Percentiles rank a stretch among this genome's conserved stretches.
Conservation (phyloP, 2,113 vertebrate genomes). For the Thamnaconus septentrionalis region DNA sequence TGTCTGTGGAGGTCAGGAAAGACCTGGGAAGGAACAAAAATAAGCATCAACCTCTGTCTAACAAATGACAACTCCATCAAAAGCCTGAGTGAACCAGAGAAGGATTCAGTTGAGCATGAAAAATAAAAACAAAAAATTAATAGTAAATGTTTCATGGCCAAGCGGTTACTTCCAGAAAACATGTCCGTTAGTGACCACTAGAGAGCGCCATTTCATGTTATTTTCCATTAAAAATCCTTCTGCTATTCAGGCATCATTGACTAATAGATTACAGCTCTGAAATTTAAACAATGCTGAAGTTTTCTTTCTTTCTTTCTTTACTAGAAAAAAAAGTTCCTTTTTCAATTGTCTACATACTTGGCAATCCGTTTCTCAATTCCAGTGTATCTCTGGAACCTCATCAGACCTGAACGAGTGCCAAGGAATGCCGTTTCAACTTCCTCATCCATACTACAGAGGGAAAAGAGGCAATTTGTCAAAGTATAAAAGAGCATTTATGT, state of each 20-base stretch:
- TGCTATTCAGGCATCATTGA: too few relatives aligned
- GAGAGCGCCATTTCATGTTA: too few relatives aligned
- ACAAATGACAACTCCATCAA: not conserved
- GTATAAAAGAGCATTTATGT: too few relatives aligned
- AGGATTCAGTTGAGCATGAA: not conserved
- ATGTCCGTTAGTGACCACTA: slow-evolving; percentile 14
- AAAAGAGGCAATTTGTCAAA: not conserved
- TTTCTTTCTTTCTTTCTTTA: too few relatives aligned
- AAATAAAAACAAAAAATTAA: not conserved
- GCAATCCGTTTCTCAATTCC: slow-evolving; percentile 85
- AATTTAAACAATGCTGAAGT: too few relatives aligned
- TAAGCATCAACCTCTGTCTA: not conserved
- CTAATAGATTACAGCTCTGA: too few relatives aligned
- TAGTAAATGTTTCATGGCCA: not conserved
- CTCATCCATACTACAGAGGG: slow-evolving; percentile 66
- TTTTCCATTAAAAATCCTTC: too few relatives aligned
- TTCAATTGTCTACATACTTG: slow-evolving; percentile 75
- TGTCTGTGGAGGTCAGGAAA: slow-evolving; percentile 85
- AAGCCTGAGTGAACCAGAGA: not conserved
- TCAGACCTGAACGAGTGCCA: slow-evolving; percentile 90
- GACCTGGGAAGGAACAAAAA: slow-evolving; percentile 75
- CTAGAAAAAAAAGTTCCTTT: too few relatives aligned
- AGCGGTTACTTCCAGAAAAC: too few relatives aligned
- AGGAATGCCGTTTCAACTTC: slow-evolving; percentile 87
- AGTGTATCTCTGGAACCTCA: slow-evolving; percentile 81